Base-by-base conservation (phyloP, 2,797 vertebrate species). In the Pteropus rufus region DNA sequence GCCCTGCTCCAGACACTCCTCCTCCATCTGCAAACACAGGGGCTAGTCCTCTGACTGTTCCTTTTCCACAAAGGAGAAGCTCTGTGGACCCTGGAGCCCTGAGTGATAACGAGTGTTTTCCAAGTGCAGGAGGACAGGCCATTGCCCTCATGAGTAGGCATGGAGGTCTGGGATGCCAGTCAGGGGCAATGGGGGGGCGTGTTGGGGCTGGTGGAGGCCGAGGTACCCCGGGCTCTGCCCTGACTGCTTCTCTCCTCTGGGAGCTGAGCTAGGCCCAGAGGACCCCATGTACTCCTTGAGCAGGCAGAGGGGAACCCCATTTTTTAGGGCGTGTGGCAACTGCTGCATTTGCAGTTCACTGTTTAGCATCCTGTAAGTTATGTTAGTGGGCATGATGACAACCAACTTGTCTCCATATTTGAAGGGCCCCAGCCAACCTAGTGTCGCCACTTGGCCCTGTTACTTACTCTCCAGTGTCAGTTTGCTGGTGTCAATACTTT, bases 61-160 rank as follows among this genome's bases (percentile, higher is more conserved):
- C 65, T 64, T 3, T 18, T 49, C 56, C 58, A 46, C 46, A 21
- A 54, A 54, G 56, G 56, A 58, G 49, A 69, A 21, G 39, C 52
- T n/a, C 15, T 8, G 0, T 7, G 10, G 65, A 31, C 77, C 41
- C 54, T 10, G 54, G 62, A n/a, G 49, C 36, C 10, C 15, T 18
- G 14, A n/a, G 23, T 19, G 9, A 21, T 67, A 18, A 44, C 0
- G 9, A 44, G 10, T 0, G n/a, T 52, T 19, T 49, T 8, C 4
- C 16, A n/a, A 67, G 41, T 6, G 44, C 2, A 3, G 34, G 16
- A n/a, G 36, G 65, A 6, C 1, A 5, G 26, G n/a, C 41, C 1
- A 16, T 4, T 11, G 41, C 26, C 39, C 18, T 18, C 7, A 10
- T 0, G 18, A 44, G 73, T 29, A 15, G 73, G 41, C 24, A 7